Evolutionary conservation across 2,113 vertebrate genomes (phyloP).

Genomic region (Strix uralensis): DNA sequence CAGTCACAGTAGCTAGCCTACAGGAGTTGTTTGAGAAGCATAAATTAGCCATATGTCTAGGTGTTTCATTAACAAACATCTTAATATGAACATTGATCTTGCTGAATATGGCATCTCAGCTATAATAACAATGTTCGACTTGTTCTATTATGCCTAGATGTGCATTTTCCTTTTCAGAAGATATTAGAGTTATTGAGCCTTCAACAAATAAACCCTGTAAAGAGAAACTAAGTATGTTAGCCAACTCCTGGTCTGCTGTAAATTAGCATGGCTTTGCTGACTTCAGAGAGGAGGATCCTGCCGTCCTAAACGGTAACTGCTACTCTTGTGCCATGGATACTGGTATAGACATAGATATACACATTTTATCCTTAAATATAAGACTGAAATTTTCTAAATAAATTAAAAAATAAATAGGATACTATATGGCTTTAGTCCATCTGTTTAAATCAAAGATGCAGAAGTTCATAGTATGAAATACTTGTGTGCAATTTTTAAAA

Average conservation of each 20-base stretch:
- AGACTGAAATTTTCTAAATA: background rate
- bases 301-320: background rate
- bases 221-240: background rate
- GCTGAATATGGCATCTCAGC: conserved; percentile 8
- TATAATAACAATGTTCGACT: background rate
- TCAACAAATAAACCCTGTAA: background rate
- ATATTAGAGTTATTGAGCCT: background rate
- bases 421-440: background rate
- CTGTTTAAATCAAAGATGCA: background rate
- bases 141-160: background rate
- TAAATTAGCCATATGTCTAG: conserved; percentile 32
- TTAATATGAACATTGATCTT: conserved; percentile 10
- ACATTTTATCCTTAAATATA: background rate
- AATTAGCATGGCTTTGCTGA: background rate
- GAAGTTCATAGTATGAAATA: background rate
- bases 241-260: background rate
- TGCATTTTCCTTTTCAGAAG: conserved; percentile 12
- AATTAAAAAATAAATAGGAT: background rate
- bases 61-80: conserved; percentile 25
- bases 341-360: background rate
- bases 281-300: background rate
- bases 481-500: background rate
- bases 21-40: background rate
- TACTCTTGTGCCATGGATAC: background rate
- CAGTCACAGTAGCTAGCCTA: conserved; percentile 10